Conservation (phyloP, 2,888 invertebrate genomes). For the Chironomus tentans region DNA sequence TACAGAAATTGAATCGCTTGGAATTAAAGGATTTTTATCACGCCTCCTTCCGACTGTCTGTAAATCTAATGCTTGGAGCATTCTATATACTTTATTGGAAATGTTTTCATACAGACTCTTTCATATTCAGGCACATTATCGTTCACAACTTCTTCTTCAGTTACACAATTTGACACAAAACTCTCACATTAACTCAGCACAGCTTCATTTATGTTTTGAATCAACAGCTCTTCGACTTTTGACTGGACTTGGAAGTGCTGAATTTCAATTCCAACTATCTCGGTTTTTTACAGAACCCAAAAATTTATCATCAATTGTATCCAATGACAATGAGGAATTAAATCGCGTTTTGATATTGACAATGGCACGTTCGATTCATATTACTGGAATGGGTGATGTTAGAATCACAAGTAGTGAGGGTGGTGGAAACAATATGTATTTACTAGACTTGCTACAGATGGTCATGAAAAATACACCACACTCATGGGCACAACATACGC, state of each 20-base stretch:
- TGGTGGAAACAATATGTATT: neutral
- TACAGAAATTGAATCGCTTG: slow-evolving; percentile 92
- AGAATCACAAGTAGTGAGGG: slow-evolving; percentile 49
- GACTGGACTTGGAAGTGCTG: slow-evolving; percentile 84
- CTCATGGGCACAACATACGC: slow-evolving; percentile 87
- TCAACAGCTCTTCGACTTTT: slow-evolving; percentile 79
- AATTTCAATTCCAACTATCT: slow-evolving; percentile 88
- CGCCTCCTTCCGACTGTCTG: slow-evolving; percentile 85
- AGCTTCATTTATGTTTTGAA: slow-evolving; percentile 87
- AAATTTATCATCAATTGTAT: slow-evolving; percentile 59
- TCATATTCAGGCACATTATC: slow-evolving; percentile 92
- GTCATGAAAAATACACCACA: slow-evolving; percentile 93
- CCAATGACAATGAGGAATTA: slow-evolving; percentile 89
- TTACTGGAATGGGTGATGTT: slow-evolving; percentile 64
- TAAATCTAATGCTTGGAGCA: slow-evolving; percentile 90
- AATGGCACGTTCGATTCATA: slow-evolving; percentile 85
- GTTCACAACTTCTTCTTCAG: slow-evolving; percentile 84
- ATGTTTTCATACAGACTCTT: slow-evolving; percentile 96
- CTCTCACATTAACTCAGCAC: slow-evolving; percentile 91
- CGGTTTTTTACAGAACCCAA: slow-evolving; percentile 87
- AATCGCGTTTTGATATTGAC: slow-evolving; percentile 90
- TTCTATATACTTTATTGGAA: slow-evolving; percentile 87
- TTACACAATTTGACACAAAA: slow-evolving; percentile 85
- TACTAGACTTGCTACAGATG: slow-evolving; percentile 72
- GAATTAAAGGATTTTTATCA: slow-evolving; percentile 92